These are phyloP conservation scores for Azorinus chamasolen DNA, from an alignment of 2,888 invertebrate species.

Conservation along the genomic window DNA sequence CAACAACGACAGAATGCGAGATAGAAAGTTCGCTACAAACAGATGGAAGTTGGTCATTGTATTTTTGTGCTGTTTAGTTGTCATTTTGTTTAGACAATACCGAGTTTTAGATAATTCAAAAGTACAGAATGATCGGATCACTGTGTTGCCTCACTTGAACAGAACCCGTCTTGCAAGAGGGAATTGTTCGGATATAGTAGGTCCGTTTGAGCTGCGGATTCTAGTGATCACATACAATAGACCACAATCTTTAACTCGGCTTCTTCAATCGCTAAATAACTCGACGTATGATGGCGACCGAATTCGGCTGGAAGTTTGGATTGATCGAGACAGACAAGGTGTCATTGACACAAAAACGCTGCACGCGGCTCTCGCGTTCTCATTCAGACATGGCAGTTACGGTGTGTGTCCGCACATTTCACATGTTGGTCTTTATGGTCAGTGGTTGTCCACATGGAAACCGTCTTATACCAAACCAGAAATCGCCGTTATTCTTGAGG, in stretches of 20 bases:
- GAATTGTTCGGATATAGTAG: too few species aligned
- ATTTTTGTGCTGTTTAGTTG: too few species aligned
- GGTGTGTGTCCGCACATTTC: conserved; percentile 22
- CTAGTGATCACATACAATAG: conserved; percentile 13
- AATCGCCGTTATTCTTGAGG: conserved; percentile 54
- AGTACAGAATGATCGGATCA: too few species aligned
- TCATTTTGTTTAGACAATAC: too few species aligned
- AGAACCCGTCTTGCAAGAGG: too few species aligned
- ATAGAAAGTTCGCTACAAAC: too few species aligned
- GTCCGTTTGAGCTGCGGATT: conserved; percentile 4
- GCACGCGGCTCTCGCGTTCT: neutral
- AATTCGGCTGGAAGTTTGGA: conserved; percentile 11
- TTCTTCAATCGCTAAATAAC: conserved; percentile 6
- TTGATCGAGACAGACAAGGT: neutral
- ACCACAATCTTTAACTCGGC: neutral
- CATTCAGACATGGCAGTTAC: conserved; percentile 58
- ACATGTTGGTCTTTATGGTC: conserved; percentile 9
- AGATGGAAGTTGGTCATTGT: too few species aligned
- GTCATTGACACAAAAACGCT: neutral
- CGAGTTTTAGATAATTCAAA: too few species aligned
- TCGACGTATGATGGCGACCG: conserved; percentile 4
- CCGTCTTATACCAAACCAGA: conserved; percentile 18
- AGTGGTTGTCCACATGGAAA: conserved; percentile 31
- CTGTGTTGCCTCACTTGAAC: too few species aligned
- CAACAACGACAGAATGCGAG: too few species aligned